Evolutionary conservation across 2,888 invertebrate species (phyloP), one percentile per base, ranked within the genome.

Genomic region (Orthonevra nobilis): DNA sequence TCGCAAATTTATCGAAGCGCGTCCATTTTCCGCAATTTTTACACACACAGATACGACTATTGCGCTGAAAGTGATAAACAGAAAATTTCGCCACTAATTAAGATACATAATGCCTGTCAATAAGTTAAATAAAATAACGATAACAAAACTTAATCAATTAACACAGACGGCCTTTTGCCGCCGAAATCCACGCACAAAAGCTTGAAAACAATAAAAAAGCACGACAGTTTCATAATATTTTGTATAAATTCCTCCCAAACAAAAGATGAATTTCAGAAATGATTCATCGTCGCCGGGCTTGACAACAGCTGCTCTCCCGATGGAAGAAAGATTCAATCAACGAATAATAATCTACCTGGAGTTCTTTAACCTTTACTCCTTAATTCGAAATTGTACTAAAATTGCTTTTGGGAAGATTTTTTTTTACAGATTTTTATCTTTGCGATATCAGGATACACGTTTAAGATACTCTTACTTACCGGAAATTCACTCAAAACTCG

Each of bases 101-200:
- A 56, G 30, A 23, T 50, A 38, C 26, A 26, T 38, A 50, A 40
- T 7, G 52, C 30, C 50, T 38, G 64, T 52, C 58, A 58, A 60
- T 26, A 34, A 58, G 70, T 30, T 72, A 52, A 77, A 77, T 77
- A 66, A 12, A 26, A 77, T 54, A 17, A 26, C 46, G n/a, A n/a
- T n/a, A n/a, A n/a, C n/a, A n/a, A n/a, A n/a, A n/a, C n/a, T 77
- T 64, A 77, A 72, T 77, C 64, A 70, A 64, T 64, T 75, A 19
- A 23, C 28, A 36, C 36, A n/a, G n/a, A n/a, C 14, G n/a, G 7
- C 4, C 23, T 36, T 0, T 3, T 6, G 10, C 6, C 20, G 28
- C 19, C 23, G 23, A 23, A n/a, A n/a, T n/a, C 42, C 15, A 34
- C 48, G 2, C 34, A 23, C 50, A 32, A 42, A 7, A 17, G n/a